Conservation (phyloP, 1,140 invertebrate genomes). For the Paraescarpia echinospica region DNA sequence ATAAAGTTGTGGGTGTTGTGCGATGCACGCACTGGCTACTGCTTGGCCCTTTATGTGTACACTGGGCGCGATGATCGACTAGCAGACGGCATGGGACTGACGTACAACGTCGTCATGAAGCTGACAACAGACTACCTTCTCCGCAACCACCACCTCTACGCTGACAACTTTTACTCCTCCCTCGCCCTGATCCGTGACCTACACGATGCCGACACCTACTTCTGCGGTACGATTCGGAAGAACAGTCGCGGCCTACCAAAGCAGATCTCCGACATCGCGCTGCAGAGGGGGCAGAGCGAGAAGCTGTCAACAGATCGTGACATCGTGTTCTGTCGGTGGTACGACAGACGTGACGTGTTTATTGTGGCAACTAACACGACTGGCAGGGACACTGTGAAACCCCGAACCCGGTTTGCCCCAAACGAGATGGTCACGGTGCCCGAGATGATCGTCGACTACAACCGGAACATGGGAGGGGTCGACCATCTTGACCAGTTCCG, state of each 20-base stretch:
- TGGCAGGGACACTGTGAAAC: too few relatives aligned
- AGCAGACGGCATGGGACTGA: not conserved
- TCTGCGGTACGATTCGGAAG: not conserved
- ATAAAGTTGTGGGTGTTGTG: constrained; percentile 52
- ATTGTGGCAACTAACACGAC: too few relatives aligned
- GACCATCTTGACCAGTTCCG: too few relatives aligned
- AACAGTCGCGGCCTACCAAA: constrained; percentile 11
- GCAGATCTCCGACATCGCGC: not conserved
- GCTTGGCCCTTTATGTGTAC: constrained; percentile 17
- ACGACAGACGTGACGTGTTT: too few relatives aligned
- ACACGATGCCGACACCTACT: not conserved
- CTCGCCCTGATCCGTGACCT: not conserved
- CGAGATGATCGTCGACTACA: too few relatives aligned
- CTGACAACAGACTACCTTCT: not conserved
- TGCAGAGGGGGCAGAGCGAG: too few relatives aligned
- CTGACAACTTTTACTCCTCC: constrained; percentile 9
- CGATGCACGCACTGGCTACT: constrained; percentile 31
- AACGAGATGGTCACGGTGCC: too few relatives aligned
- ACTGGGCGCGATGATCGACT: constrained; percentile 2
- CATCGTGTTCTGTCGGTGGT: too few relatives aligned
- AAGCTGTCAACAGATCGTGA: too few relatives aligned
- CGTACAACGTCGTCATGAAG: not conserved
- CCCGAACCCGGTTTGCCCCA: too few relatives aligned
- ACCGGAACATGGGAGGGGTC: too few relatives aligned
- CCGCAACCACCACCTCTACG: not conserved